A percentile compares a stretch with the other conserved stretches of the same genome.
Conservation (phyloP, 2,113 vertebrate genomes). For the Coreoperca whiteheadi region DNA sequence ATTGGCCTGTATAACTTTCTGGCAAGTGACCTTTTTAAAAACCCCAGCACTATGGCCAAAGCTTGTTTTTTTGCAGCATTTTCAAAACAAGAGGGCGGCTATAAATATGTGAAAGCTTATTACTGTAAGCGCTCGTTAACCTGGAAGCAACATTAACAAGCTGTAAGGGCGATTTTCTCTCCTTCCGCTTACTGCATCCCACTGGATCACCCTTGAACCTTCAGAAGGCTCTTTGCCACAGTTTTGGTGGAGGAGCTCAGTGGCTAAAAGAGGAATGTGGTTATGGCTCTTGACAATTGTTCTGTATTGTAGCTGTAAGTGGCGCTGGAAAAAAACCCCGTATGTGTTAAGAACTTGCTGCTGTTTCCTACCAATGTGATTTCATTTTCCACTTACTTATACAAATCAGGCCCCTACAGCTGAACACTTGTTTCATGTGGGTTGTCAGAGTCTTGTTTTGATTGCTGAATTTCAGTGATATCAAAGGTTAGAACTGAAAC, state of each 20-base stretch:
- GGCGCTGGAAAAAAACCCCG: neutral
- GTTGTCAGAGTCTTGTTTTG: conserved; percentile 39
- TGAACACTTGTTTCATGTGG: neutral
- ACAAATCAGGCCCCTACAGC: conserved; percentile 12
- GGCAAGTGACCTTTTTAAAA: neutral
- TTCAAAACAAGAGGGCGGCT: no score
- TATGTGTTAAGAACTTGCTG: neutral
- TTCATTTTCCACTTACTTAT: neutral
- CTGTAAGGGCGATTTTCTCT: no score
- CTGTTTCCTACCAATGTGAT: neutral
- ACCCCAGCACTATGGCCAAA: neutral
- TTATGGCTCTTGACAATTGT: neutral
- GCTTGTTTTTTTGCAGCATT: neutral
- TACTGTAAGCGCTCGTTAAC: no score
- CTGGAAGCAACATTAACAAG: no score
- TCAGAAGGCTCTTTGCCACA: no score
- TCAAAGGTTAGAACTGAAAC: conserved; percentile 24
- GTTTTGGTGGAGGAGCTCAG: no score
- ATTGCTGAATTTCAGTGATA: conserved; percentile 16
- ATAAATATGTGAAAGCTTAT: no score
- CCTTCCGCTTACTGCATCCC: no score
- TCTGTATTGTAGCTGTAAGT: neutral
- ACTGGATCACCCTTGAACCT: no score
- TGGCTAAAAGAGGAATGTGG: no score
- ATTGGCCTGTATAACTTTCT: neutral